Evolutionary conservation across 2,113 vertebrate genomes (phyloP).

Genomic region (Megaceryle torquata): DNA sequence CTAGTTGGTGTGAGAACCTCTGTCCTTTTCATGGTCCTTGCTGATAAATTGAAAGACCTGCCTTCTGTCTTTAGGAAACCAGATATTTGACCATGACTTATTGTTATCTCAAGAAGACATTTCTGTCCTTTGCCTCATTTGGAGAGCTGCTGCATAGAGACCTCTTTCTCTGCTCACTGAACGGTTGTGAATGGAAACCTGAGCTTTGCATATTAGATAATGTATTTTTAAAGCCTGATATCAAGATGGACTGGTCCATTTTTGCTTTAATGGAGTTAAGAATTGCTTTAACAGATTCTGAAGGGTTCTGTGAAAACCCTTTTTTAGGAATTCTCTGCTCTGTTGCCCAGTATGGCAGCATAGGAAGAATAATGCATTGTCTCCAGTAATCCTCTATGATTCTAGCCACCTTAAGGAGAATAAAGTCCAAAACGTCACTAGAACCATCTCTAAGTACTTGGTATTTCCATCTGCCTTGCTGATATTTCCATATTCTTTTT

Average conservation of each 20-base stretch:
- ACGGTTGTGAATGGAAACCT: background rate
- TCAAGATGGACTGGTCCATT: background rate
- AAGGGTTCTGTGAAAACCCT: slow-evolving; percentile 25
- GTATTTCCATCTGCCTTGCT: slow-evolving; percentile 1
- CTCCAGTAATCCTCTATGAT: background rate
- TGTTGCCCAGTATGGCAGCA: background rate
- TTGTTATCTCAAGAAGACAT: background rate
- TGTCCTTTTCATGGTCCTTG: background rate
- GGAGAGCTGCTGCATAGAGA: background rate
- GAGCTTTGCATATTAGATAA: background rate
- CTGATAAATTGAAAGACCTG: background rate
- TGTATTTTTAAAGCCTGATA: background rate
- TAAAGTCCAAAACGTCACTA: background rate
- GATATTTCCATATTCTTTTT: background rate
- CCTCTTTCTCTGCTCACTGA: background rate
- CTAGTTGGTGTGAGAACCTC: slow-evolving; percentile 5
- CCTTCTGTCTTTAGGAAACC: slow-evolving; percentile 9
- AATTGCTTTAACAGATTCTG: slow-evolving; percentile 16
- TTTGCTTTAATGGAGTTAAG: background rate
- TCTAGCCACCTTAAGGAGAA: background rate
- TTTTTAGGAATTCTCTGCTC: background rate
- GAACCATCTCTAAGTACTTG: background rate
- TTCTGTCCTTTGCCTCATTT: background rate
- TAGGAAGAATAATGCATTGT: background rate
- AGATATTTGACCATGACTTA: background rate